A percentile compares a stretch with the other conserved stretches of the same genome.
phyloP scores from a whole-genome alignment of 1,140 invertebrate species.

The Palaemon carinicauda region DNA sequence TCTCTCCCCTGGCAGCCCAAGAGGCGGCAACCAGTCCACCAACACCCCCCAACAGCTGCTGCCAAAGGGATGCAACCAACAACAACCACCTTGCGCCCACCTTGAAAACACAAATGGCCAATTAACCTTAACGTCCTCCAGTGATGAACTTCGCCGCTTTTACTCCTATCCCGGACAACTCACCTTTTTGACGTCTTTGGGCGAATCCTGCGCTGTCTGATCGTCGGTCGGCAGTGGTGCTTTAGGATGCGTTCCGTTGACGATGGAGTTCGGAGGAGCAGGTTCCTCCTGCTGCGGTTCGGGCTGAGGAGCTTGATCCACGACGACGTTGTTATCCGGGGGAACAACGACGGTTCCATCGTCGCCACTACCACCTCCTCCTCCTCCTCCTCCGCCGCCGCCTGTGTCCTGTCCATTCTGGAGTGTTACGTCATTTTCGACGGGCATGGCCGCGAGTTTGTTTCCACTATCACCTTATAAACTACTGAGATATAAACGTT shows the following conservation, averaged over 20 bases:
- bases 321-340: neutral
- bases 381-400: constrained; percentile 18
- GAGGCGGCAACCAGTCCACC: neutral
- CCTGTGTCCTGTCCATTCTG: constrained; percentile 34
- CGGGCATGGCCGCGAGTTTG: constrained; percentile 20
- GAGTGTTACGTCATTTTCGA: constrained; percentile 36
- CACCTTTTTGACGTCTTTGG: constrained; percentile 45
- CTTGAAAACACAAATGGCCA: neutral
- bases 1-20: neutral
- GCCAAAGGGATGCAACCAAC: no score
- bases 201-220: constrained; percentile 16
- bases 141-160: neutral
- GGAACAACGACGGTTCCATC: neutral
- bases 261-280: constrained; percentile 32
- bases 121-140: no score
- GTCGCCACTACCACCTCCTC: constrained; percentile 22
- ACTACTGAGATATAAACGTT: neutral
- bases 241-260: constrained; percentile 33
- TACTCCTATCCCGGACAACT: neutral
- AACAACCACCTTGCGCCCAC: neutral
- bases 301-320: no score
- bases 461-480: constrained; percentile 22
- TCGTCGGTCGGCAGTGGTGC: constrained; percentile 10
- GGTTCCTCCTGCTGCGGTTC: neutral
- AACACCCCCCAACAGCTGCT: no score